Evolutionary conservation across 64 coral and sea anemone species (phyloP), one percentile per base, ranked within the genome.

Genomic region (Actinia equina): DNA sequence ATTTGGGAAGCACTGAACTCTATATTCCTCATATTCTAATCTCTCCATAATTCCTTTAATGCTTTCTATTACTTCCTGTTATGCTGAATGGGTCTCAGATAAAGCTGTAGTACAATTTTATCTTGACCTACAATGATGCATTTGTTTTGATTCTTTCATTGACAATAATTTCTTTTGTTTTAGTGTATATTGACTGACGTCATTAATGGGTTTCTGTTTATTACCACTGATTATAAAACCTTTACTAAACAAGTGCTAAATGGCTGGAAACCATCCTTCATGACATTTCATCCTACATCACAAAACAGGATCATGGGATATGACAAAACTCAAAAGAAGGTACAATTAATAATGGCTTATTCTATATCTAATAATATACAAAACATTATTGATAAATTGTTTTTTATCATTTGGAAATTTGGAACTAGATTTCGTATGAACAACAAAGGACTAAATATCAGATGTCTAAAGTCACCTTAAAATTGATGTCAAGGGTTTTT

Each of bases 111-210:
- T 37, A 37, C 30, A 37, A 37, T 37, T 37, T 37, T 37, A 37
- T 49, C 46, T 6, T 49, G 7, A 49, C 46, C 7, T 49, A 49
- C 30, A 37, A 37, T 49, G 2, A 6, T 1, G 3, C 60, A 65
- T n/a, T 18, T 44, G 44, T 52, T 52, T 81, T 52, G 4, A 49
- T 20, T 22, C 22, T 7, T 52, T 81, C 1, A 10, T 49, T 65
- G 22, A 37, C 30, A 37, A 37, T n/a, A 2, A 2, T 2, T 79
- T 46, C 51, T 65, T 69, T 49, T 49, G 27, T 52, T 44, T 82
- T 60, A 92, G 90, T 87, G 85, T 65, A 80, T 92, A 46, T 60
- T 92, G 43, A 56, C 90, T 43, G 90, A 92, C 71, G 52, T 58
- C 30, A 20, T 17, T 17, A 92, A 92, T 65, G 70, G 83, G 58